These are phyloP conservation scores for Hydrolagus colliei DNA, from an alignment of 2,797 vertebrate species.

Conservation along the genomic window DNA sequence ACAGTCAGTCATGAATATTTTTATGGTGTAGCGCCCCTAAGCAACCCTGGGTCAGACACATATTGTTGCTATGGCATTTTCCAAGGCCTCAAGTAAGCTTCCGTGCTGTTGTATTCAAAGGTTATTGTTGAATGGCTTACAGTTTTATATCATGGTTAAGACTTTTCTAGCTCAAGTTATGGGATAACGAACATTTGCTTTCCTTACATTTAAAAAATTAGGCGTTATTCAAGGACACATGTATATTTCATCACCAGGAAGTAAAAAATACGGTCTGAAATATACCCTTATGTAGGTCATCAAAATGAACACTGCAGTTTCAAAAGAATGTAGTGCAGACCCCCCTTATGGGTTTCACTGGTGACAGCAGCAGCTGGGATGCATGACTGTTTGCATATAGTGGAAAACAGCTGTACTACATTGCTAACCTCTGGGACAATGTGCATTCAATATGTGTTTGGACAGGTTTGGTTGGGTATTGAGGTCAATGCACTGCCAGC, in stretches of 20 bases:
- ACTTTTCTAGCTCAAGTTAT: background rate
- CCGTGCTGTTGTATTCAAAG: slow-evolving; percentile 5
- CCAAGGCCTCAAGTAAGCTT: slow-evolving; percentile 15
- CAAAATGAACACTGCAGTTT: slow-evolving; percentile 4
- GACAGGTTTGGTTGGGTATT: slow-evolving; percentile 59
- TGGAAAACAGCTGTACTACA: slow-evolving; percentile 61
- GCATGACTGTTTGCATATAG: slow-evolving; percentile 49
- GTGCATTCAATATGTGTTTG: slow-evolving; percentile 56
- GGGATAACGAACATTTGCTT: background rate
- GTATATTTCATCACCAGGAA: background rate
- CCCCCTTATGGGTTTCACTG: slow-evolving; percentile 17
- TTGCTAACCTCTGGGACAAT: slow-evolving; percentile 60
- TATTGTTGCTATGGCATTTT: background rate
- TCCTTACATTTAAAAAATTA: background rate
- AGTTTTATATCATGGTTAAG: slow-evolving; percentile 10
- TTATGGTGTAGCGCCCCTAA: background rate
- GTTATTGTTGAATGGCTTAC: slow-evolving; percentile 6
- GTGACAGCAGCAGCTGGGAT: slow-evolving; percentile 38
- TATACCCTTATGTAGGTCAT: background rate
- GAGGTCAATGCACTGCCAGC: slow-evolving; percentile 54
- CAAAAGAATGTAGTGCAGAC: background rate
- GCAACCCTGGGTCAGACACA: background rate
- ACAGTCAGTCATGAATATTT: background rate
- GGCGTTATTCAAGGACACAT: background rate
- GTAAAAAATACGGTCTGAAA: background rate